Base-by-base conservation (phyloP, 2,797 vertebrate species). In the Adelosebastes latens region DNA sequence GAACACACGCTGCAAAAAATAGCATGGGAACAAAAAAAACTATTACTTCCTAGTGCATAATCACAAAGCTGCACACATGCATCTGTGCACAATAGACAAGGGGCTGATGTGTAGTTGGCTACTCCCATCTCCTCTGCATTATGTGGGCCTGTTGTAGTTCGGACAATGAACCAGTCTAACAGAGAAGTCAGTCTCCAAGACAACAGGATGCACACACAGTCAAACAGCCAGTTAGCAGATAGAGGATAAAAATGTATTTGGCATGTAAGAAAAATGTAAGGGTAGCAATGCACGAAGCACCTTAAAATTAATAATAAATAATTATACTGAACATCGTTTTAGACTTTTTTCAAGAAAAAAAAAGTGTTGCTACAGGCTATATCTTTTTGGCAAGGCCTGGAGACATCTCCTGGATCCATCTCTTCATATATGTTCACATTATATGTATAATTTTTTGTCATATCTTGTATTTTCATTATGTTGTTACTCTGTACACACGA, bases 31-130 rank as follows among this genome's bases (percentile, higher is more conserved):
- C 8, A 25, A 53, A 70, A 69, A 62, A 61, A 70, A 55, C 1
- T 2, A 29, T 22, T 2, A 78, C 76, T 91, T 87, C 88, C 84
- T 86, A 55, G 39, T 71, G 16, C 25, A 53, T 80, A 70, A 83
- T 87, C 78, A 58, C 53, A 72, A 74, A 75, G 56, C 68, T 36
- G 69, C 87, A 88, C 69, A 82, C 52, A 75, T 77, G 63, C 75
- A 64, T 79, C 68, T 84, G 80, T 39, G 18, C 34, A 49, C 5
- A 59, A 24, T 46, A 86, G 67, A 81, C 75, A 80, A 79, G 56
- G 36, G 36, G 52, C 16, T 52, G 58, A 39, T 81, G 71, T 63
- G 69, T 14, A 3, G 8, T 27, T 3, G 16, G 46, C 27, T 58
- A 55, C 59, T 66, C 75, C 75, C 42, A 59, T 76, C 20, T 1